phyloP scores from a whole-genome alignment of 2,113 vertebrate species.

The Egretta garzetta region DNA sequence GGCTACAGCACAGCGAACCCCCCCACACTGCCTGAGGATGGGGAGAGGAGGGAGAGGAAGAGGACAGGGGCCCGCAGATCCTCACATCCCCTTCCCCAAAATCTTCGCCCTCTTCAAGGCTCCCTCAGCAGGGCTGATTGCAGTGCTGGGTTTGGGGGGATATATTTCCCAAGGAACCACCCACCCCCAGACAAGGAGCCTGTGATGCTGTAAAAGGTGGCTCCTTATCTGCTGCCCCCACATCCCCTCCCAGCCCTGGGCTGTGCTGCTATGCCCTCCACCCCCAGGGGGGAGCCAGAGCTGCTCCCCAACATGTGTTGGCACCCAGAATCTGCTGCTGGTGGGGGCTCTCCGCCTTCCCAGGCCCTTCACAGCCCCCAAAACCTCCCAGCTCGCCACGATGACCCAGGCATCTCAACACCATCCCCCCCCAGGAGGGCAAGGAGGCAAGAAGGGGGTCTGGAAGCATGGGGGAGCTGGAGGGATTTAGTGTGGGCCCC shows the following conservation, averaged over 20 bases:
- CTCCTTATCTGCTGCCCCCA: not conserved
- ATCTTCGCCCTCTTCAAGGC: rapidly evolving
- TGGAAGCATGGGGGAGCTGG: too few relatives aligned
- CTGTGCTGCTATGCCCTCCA: not conserved
- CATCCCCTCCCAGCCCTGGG: too few relatives aligned
- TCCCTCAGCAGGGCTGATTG: not conserved
- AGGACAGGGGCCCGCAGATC: not conserved
- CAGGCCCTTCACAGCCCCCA: too few relatives aligned
- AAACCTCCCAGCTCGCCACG: not conserved
- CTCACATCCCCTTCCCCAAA: not conserved
- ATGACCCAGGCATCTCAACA: not conserved
- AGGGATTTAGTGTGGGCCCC: not conserved
- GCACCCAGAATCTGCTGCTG: not conserved
- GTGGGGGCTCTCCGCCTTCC: rapidly evolving
- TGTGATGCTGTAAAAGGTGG: rapidly evolving
- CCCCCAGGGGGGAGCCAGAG: rapidly evolving
- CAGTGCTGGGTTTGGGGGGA: rapidly evolving
- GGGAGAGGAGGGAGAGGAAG: not conserved
- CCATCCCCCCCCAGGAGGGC: too few relatives aligned
- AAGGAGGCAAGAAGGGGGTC: not conserved
- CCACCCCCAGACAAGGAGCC: not conserved
- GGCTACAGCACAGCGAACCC: rapidly evolving
- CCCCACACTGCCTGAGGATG: rapidly evolving
- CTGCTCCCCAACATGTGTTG: rapidly evolving
- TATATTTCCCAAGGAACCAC: not conserved